Conservation (phyloP, 2,797 vertebrate species). For the Intellagama lesueurii region DNA sequence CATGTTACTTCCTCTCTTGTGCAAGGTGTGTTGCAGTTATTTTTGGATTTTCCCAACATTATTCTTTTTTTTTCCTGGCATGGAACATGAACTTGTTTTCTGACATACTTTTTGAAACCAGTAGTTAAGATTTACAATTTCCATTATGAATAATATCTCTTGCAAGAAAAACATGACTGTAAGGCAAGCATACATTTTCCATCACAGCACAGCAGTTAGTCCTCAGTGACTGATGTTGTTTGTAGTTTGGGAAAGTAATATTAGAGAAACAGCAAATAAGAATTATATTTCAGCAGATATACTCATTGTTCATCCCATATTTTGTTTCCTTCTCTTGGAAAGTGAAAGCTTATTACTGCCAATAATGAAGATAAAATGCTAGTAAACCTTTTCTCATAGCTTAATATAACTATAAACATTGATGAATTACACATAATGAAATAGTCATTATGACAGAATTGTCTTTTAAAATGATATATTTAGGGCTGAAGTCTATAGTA, state of each 20-base stretch:
- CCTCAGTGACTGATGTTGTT: slow-evolving; percentile 74
- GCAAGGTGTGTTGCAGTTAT: slow-evolving; percentile 17
- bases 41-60: slow-evolving; percentile 41
- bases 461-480: background rate
- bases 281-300: slow-evolving; percentile 63
- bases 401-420: slow-evolving; percentile 41
- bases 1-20: slow-evolving; percentile 34
- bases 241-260: slow-evolving; percentile 70
- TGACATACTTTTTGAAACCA: slow-evolving; percentile 64
- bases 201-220: slow-evolving; percentile 73
- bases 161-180: slow-evolving; percentile 73
- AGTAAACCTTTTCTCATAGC: slow-evolving; percentile 44
- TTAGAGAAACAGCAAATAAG: slow-evolving; percentile 67
- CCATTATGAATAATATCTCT: slow-evolving; percentile 74
- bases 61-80: slow-evolving; percentile 44
- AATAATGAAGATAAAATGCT: slow-evolving; percentile 51
- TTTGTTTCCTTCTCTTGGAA: slow-evolving; percentile 57
- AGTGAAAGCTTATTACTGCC: slow-evolving; percentile 59
- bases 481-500: background rate
- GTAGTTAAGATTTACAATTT: slow-evolving; percentile 75
- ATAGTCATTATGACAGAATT: slow-evolving; percentile 36
- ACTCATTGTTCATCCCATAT: slow-evolving; percentile 51
- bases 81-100: slow-evolving; percentile 68
- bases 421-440: slow-evolving; percentile 24
- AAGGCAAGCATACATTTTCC: slow-evolving; percentile 76